Percentiles rank a stretch among this genome's conserved stretches.
phyloP scores from a whole-genome alignment of 2,797 vertebrate genomes.

The Gallinago solitaria region DNA sequence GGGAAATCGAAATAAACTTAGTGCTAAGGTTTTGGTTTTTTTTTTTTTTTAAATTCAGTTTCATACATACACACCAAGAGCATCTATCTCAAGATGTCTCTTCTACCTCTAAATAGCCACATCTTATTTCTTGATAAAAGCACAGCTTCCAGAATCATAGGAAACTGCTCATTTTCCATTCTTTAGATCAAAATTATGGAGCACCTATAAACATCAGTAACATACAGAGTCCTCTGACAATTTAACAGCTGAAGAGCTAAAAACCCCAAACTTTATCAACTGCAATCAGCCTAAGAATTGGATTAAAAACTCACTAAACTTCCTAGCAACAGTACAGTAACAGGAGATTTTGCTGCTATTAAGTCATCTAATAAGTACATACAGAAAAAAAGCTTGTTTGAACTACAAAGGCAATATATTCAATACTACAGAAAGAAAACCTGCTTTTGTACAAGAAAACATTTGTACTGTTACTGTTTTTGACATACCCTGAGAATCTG shows the following conservation, averaged over 20 bases:
- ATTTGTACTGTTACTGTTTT: not conserved
- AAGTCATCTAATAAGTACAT: not conserved
- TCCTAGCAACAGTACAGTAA: not conserved
- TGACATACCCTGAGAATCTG: slow-evolving; percentile 96
- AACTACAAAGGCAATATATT: not conserved
- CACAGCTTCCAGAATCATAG: not conserved
- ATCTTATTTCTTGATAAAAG: not conserved
- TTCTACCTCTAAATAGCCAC: not conserved
- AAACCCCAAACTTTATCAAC: not conserved
- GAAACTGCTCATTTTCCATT: not conserved
- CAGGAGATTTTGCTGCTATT: not conserved
- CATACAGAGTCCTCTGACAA: not conserved
- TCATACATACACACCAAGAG: not conserved
- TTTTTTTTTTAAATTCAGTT: not conserved
- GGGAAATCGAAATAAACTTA: not conserved
- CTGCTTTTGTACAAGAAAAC: not conserved
- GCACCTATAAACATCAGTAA: not conserved
- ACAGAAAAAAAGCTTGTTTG: not conserved
- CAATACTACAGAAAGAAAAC: not conserved
- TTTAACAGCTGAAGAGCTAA: not conserved
- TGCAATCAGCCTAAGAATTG: not conserved
- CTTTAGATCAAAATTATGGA: not conserved
- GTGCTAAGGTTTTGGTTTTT: not conserved
- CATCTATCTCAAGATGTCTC: not conserved
- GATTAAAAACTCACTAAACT: not conserved